Base-by-base conservation (phyloP, 2,113 vertebrate genomes). In the Salvelinus alpinus region DNA sequence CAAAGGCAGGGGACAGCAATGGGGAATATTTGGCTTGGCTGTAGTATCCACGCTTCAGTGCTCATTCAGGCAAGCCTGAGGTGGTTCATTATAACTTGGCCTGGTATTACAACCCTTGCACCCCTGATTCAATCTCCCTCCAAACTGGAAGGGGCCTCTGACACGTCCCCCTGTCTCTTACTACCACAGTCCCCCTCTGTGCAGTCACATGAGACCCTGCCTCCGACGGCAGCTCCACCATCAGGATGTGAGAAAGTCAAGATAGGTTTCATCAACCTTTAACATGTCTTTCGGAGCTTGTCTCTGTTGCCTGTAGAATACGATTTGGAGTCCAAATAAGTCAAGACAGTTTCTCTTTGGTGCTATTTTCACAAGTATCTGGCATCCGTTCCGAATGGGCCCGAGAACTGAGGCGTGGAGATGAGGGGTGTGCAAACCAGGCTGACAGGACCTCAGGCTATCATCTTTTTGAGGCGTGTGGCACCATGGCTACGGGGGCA, bases 301-400 rank as follows among this genome's bases (percentile, higher is more conserved):
- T n/a, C 57, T 59, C 14, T 59, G 57, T 59, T 25, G n/a, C 60
- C 60, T 7, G 4, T 25, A 64, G 22, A n/a, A 72, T 59, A 72
- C 16, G 44, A 16, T 72, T 72, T 60, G 18, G 3, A 27, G 18
- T 22, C 54, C 4, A 31, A 60, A 60, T 54, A 60, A 25, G 62
- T 64, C 11, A 64, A 27, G 38, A 44, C 38, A 44, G 38, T 3
- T 44, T 77, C 87, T 90, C 88, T 81, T 85, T 81, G 79, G 62
- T 86, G 72, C 87, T 89, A 72, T 88, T 90, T 92, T 81, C 84
- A 91, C 89, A 84, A 78, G 78, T 80, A 60, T 83, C 64, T 71
- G 54, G 86, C 82, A 79, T 76, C 79, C 51, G 5, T 64, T 12
- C 20, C 60, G 3, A 25, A 76, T 54, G 84, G 88, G 80, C 82